A percentile compares a stretch with the other conserved stretches of the same genome.
Conservation (phyloP, 2,888 invertebrate genomes). For the Lasioglossum malachurum region DNA sequence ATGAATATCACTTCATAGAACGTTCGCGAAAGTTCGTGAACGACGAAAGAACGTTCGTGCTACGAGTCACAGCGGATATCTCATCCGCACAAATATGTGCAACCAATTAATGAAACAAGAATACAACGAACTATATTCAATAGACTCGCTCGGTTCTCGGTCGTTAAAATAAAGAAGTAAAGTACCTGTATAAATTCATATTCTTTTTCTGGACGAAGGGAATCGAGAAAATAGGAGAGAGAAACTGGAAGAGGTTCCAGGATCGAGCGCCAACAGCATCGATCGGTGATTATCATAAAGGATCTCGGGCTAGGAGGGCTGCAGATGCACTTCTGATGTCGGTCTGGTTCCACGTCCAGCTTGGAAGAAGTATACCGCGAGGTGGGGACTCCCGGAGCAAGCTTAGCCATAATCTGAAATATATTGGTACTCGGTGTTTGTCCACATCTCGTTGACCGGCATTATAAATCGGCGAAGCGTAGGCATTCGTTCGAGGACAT, state of each 20-base stretch:
- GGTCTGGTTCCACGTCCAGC: conserved; percentile 71
- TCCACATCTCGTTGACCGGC: conserved; percentile 84
- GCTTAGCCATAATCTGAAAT: conserved; percentile 84
- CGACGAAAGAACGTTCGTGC: too few species aligned
- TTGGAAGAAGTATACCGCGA: conserved; percentile 66
- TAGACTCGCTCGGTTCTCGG: neutral
- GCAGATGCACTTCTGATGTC: conserved; percentile 78
- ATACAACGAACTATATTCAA: neutral
- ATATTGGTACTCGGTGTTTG: conserved; percentile 84
- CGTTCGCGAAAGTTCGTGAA: too few species aligned
- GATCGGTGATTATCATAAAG: conserved; percentile 74
- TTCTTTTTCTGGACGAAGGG: neutral
- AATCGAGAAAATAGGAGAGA: neutral
- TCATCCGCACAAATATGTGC: neutral
- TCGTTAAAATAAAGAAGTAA: neutral
- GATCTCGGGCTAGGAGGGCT: conserved; percentile 63
- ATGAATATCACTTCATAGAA: neutral
- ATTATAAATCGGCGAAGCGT: conserved; percentile 85
- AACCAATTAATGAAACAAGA: neutral
- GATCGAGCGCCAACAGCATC: conserved; percentile 65
- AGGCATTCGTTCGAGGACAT: conserved; percentile 84
- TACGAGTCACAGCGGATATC: neutral
- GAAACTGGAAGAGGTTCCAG: conserved; percentile 7
- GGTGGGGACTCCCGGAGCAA: conserved; percentile 36
- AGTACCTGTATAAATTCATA: neutral